Evolutionary conservation across 2,113 vertebrate genomes (phyloP).

Genomic region (Cochlearius cochlearius): DNA sequence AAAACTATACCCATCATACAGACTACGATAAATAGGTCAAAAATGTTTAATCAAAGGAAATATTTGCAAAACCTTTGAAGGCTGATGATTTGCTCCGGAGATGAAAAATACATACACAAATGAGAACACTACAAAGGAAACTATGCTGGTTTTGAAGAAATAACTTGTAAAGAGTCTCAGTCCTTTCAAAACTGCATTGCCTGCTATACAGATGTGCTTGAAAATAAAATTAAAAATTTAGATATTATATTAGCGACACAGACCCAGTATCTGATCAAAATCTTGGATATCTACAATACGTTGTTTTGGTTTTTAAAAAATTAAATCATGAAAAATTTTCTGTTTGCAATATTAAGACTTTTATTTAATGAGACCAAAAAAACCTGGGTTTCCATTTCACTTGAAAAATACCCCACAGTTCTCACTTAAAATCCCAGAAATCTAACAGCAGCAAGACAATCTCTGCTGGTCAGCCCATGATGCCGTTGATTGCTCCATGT

Average conservation of each 20-base stretch:
- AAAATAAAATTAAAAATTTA: neutral
- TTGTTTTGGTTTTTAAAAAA: neutral
- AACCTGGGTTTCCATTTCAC: neutral
- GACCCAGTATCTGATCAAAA: neutral
- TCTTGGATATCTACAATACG: neutral
- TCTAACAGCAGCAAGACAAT: neutral
- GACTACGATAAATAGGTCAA: neutral
- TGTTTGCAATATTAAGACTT: neutral
- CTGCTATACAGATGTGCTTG: neutral
- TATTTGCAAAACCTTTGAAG: neutral
- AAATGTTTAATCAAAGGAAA: neutral
- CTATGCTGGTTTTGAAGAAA: neutral
- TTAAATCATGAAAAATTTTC: neutral
- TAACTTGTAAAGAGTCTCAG: neutral
- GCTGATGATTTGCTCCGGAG: neutral
- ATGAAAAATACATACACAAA: neutral
- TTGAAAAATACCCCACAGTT: neutral
- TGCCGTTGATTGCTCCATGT: neutral
- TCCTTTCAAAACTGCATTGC: neutral
- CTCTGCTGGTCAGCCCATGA: neutral
- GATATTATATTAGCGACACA: neutral
- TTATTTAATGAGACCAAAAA: neutral
- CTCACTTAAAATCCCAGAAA: neutral
- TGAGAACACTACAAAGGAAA: neutral
- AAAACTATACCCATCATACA: neutral